Evolutionary conservation across 2,113 vertebrate species (phyloP), one percentile per base, ranked within the genome.

Genomic region (Dipodomys ordii): DNA sequence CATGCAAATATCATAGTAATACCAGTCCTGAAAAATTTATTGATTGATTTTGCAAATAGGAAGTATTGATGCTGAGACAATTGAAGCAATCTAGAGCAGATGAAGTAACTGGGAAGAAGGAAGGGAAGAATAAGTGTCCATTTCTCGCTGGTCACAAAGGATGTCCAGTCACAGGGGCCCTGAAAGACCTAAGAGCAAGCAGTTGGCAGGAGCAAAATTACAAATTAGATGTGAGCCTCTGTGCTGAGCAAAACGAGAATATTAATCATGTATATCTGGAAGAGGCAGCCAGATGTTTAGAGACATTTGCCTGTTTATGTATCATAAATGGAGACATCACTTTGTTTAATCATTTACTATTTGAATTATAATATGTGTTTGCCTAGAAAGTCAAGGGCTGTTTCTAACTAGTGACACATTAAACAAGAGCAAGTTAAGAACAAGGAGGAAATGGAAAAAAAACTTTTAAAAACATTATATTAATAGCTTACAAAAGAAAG

Each of bases 301-400:
- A 71, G 62, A 88, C 64, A 95, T 94, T 93, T 92, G 62, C 76
- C 44, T 95, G n/a, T 83, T 90, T 90, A 60, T 90, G 57, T 64
- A 39, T 53, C 80, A 72, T 83, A 91, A 92, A 88, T 86, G 83
- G 92, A 95, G 88, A 86, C 8, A 89, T 92, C 39, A 1, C 76
- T 90, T 95, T 78, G 35, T 92, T 81, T 90, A 91, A 91, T 93
- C 83, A 95, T 80, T 90, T 83, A 93, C 65, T 79, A 93, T 92
- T 86, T 67, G 88, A 86, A 93, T 28, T 72, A 27, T 35, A 72
- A 20, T 82, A 74, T 91, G 67, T 88, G 53, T 88, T 93, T 92
- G 60, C 23, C 62, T 93, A 67, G 72, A 64, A 94, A 88, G 11
- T 64, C 53, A 30, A 88, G 22, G 44, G 28, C 7, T 73, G 35